phyloP scores from a whole-genome alignment of 2,113 vertebrate species.

The Dendrocopos noguchii region DNA sequence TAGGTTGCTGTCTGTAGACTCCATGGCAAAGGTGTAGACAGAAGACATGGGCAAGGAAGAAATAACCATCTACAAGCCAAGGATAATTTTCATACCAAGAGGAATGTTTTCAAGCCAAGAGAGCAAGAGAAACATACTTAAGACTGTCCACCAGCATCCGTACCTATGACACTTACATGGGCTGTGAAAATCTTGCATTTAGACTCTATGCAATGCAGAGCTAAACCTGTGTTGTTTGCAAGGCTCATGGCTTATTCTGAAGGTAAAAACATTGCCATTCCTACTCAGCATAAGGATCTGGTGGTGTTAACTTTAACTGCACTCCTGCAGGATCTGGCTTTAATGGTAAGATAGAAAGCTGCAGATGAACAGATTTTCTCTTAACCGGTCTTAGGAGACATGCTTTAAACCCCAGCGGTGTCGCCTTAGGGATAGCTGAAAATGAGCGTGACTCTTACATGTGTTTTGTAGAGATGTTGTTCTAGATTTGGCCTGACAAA shows the following conservation, averaged over 20 bases:
- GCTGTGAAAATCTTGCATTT: neutral
- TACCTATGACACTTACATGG: neutral
- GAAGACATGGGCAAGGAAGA: neutral
- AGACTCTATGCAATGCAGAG: neutral
- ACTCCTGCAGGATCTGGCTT: neutral
- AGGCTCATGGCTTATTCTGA: neutral
- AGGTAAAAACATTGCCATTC: neutral
- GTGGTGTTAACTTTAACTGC: neutral
- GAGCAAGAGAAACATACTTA: neutral
- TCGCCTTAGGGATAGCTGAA: neutral
- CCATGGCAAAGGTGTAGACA: neutral
- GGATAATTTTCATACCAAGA: neutral
- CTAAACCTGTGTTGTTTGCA: neutral
- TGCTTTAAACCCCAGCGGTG: neutral
- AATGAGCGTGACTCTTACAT: neutral
- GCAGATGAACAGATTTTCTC: neutral
- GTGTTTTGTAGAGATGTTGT: neutral
- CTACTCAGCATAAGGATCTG: neutral
- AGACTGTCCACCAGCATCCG: neutral
- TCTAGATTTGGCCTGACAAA: neutral
- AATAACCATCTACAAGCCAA: neutral
- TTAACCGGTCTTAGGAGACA: neutral
- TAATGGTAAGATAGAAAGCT: neutral
- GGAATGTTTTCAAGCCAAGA: neutral
- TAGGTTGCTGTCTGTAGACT: neutral